Evolutionary conservation across 2,888 invertebrate species (phyloP).

Genomic region (Apotomis turbidana): DNA sequence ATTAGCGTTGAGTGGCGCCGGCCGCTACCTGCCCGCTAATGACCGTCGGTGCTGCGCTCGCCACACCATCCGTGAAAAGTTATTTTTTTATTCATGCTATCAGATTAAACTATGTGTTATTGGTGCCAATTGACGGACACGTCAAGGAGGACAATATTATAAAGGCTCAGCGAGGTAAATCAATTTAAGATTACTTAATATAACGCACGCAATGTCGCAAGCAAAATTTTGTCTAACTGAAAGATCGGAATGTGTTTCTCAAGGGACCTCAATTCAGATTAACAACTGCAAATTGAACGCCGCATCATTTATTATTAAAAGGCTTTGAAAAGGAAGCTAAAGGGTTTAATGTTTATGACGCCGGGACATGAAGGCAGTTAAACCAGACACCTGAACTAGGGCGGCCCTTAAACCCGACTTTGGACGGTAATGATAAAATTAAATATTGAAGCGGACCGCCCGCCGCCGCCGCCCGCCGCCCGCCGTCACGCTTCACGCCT

Average conservation of each 20-base stretch:
- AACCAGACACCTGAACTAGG: slow-evolving; percentile 30
- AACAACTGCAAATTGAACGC: slow-evolving; percentile 11
- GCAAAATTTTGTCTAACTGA: background rate
- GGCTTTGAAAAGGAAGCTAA: slow-evolving; percentile 23
- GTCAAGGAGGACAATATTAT: too few species aligned
- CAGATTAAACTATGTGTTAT: too few species aligned
- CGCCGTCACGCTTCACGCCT: slow-evolving; percentile 12
- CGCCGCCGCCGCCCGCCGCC: slow-evolving; percentile 4
- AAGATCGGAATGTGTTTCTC: background rate
- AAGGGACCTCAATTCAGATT: background rate
- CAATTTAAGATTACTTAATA: background rate
- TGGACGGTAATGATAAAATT: slow-evolving; percentile 35
- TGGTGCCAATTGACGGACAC: too few species aligned
- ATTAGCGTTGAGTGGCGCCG: slow-evolving; percentile 4
- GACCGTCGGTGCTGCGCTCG: background rate
- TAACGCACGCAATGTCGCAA: background rate
- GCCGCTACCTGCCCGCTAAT: slow-evolving; percentile 4
- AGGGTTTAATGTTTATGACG: slow-evolving; percentile 12
- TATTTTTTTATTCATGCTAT: too few species aligned
- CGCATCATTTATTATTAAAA: slow-evolving; percentile 15
- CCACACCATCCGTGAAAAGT: too few species aligned
- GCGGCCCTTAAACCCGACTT: slow-evolving; percentile 18
- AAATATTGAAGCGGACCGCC: slow-evolving; percentile 34
- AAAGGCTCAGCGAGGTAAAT: too few species aligned
- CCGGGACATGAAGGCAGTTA: slow-evolving; percentile 25